Percentiles rank a stretch among this genome's conserved stretches.
These are phyloP conservation scores for Athene cunicularia DNA, from an alignment of 2,113 vertebrate species.

Conservation along the genomic window DNA sequence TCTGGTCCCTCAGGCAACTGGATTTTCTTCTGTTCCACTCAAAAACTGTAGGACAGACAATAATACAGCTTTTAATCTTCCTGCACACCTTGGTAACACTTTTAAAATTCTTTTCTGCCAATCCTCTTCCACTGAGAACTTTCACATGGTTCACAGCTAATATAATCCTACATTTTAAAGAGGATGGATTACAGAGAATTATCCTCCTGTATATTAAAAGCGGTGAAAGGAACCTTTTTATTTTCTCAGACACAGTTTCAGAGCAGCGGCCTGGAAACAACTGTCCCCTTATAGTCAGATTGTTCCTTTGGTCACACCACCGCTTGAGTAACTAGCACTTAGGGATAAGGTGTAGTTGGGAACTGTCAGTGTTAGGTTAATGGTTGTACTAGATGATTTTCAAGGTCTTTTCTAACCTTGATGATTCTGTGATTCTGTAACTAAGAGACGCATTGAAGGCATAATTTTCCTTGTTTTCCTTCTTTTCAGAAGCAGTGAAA, in stretches of 20 bases:
- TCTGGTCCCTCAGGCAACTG: neutral
- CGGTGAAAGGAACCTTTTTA: conserved; percentile 19
- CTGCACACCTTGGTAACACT: neutral
- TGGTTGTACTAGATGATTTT: no score
- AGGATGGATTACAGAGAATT: conserved; percentile 32
- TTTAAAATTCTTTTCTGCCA: neutral
- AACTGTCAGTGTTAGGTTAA: no score
- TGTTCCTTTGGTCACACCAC: neutral
- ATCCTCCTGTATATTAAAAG: neutral
- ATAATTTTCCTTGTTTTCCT: neutral
- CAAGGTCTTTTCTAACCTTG: no score
- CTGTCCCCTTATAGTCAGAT: neutral
- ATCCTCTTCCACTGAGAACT: conserved; percentile 10
- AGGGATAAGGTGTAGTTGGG: no score
- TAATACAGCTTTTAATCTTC: neutral
- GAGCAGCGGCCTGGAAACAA: neutral
- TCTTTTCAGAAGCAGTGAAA: neutral
- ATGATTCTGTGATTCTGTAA: neutral
- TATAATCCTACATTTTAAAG: conserved; percentile 19
- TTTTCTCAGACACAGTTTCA: neutral
- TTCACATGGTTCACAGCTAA: conserved; percentile 17
- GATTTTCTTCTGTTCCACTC: neutral
- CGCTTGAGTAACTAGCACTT: neutral
- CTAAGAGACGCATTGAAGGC: neutral
- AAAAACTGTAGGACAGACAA: neutral